These are phyloP conservation scores for Megaceryle torquata DNA, from an alignment of 2,113 vertebrate species.

Conservation along the genomic window DNA sequence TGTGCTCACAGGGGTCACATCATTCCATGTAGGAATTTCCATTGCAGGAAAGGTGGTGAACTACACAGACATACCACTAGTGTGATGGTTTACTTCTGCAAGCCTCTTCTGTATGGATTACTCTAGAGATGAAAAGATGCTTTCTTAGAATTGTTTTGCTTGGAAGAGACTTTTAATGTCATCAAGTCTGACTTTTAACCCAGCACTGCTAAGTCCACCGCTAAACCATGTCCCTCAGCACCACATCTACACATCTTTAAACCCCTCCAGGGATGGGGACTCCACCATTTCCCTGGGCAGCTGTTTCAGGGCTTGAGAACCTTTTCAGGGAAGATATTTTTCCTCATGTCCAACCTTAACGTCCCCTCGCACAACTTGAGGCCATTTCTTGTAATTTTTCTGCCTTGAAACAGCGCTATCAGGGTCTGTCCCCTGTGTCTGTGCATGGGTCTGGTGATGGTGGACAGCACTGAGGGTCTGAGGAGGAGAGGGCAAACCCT, in stretches of 20 bases:
- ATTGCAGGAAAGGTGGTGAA: rapidly evolving
- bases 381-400: neutral
- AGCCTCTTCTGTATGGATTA: neutral
- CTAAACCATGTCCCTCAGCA: neutral
- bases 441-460: too few species aligned
- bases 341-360: neutral
- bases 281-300: too few species aligned
- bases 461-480: neutral
- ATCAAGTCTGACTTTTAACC: neutral
- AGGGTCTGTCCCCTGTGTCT: neutral
- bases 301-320: neutral
- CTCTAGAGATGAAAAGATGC: neutral
- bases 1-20: neutral
- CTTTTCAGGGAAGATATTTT: neutral
- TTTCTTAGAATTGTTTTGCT: neutral
- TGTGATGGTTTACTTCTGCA: neutral
- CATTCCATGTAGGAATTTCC: rapidly evolving
- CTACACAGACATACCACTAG: rapidly evolving
- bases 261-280: neutral
- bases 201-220: neutral
- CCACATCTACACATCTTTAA: neutral
- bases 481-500: neutral
- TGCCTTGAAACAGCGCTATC: neutral
- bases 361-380: neutral
- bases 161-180: neutral